These are phyloP conservation scores for Dendrocincla fuliginosa DNA, from an alignment of 2,797 vertebrate species.

Conservation along the genomic window DNA sequence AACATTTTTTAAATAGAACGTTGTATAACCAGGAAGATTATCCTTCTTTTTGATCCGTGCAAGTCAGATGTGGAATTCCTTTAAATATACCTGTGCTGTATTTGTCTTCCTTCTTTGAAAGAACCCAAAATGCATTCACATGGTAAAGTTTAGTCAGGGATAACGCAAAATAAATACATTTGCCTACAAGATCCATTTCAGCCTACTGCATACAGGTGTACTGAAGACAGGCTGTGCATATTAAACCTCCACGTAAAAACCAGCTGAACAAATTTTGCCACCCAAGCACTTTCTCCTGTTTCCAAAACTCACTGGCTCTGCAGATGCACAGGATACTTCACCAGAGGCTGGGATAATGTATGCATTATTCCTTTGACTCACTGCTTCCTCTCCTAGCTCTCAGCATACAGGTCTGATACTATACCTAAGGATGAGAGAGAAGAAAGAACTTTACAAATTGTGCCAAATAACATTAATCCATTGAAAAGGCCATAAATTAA, in stretches of 20 bases:
- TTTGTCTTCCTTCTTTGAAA: not conserved
- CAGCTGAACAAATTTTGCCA: not conserved
- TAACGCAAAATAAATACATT: constrained; percentile 43
- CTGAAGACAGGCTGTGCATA: constrained; percentile 10
- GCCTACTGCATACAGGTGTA: constrained; percentile 36
- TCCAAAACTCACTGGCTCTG: constrained; percentile 2
- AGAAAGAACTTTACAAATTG: constrained; percentile 64
- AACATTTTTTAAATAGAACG: not conserved
- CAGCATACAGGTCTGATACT: constrained; percentile 27
- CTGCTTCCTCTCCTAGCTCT: constrained; percentile 52
- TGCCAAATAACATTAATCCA: constrained; percentile 67
- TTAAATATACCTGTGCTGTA: not conserved
- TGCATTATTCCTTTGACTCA: constrained; percentile 34
- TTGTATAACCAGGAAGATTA: not conserved
- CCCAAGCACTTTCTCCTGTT: constrained; percentile 44
- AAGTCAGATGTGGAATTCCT: not conserved
- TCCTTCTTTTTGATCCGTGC: not conserved
- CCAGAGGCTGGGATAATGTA: constrained; percentile 34
- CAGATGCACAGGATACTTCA: constrained; percentile 68
- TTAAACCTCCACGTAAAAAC: not conserved
- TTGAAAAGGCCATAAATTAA: constrained; percentile 54
- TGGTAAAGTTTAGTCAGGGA: not conserved
- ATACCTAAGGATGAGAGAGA: constrained; percentile 13
- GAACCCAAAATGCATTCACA: not conserved
- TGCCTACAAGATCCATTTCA: constrained; percentile 40